Conservation (phyloP, 2,888 invertebrate genomes). For the Tachina fera region DNA sequence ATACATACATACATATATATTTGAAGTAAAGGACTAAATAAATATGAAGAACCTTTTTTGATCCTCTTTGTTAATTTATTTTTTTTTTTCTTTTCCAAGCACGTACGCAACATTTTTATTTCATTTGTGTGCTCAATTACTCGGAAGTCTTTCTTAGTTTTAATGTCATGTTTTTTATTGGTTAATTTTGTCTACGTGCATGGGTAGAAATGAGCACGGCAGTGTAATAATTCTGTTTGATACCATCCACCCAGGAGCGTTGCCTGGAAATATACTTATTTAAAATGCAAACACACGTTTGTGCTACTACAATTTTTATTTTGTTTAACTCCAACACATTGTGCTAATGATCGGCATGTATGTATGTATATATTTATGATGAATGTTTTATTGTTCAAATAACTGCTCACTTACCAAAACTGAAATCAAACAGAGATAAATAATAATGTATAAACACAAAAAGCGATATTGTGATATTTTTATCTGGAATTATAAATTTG, state of each 20-base stretch:
- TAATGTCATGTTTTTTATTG: conserved; percentile 62
- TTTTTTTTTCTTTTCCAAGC: conserved; percentile 19
- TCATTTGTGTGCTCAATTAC: conserved; percentile 38
- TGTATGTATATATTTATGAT: not conserved
- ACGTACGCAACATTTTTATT: conserved; percentile 52
- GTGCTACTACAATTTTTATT: not conserved
- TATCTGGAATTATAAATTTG: not conserved
- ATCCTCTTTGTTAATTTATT: not conserved
- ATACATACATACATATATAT: not conserved
- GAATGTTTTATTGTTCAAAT: not conserved
- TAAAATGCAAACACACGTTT: not conserved
- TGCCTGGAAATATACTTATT: conserved; percentile 3
- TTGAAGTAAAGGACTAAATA: conserved; percentile 23
- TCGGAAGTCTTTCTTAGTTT: conserved; percentile 62
- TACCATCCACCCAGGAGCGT: not conserved
- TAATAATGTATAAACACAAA: not conserved
- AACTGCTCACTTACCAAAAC: not conserved
- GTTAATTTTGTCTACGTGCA: conserved; percentile 54
- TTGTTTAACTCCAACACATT: not conserved
- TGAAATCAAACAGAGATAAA: not conserved
- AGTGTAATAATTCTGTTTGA: not conserved
- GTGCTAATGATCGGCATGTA: conserved; percentile 1
- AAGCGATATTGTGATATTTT: not conserved
- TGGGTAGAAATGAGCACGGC: not conserved
- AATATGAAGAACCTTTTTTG: not conserved